Base-by-base conservation (phyloP, 2,888 invertebrate species). In the Phalera bucephala region DNA sequence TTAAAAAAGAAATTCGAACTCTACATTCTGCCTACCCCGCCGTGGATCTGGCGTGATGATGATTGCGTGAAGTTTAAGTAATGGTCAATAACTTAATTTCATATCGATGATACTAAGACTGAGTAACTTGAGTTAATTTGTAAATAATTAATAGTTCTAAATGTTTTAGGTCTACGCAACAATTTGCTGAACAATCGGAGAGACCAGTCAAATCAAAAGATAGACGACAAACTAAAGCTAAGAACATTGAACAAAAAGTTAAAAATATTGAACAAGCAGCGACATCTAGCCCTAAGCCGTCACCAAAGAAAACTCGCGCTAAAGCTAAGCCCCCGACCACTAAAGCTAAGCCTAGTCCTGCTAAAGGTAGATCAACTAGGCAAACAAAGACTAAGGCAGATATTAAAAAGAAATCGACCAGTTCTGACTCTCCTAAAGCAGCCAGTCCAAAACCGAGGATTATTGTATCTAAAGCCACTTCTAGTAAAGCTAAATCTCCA, bases 231-330 rank as follows among this genome's bases (percentile, higher is more conserved):
- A 36, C 33, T 1, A 45, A 15, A 6, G 14, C 30, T 5, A 31
- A 27, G 14, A 31, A 11, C 10, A 36, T 13, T 22, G 15, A 32
- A 17, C 17, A 17, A 17, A 17, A 3, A 17, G 5, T 3, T 17
- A 17, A 3, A 3, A 5, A 17, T 17, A 40, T 44, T 20, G 26
- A 10, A 7, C 33, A 30, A 7, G 23, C 31, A 8, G 4, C 12
- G 5, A 23, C 25, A 7, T n/a, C 26, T 26, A 10, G 25, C 35
- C 21, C 20, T 1, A 43, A 46, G 20, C 31, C 28, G 5, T 53
- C 61, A 3, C 58, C 58, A 4, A 59, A 47, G 33, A 55, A 40
- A 19, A 46, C 55, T 28, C 56, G 55, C 10, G 45, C 27, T 1
- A 44, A 35, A 7, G 12, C 23, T 2, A 39, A 12, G 14, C 23